Evolutionary conservation across 2,797 vertebrate genomes (phyloP), one percentile per base, ranked within the genome.

Genomic region (Poecile montanus): DNA sequence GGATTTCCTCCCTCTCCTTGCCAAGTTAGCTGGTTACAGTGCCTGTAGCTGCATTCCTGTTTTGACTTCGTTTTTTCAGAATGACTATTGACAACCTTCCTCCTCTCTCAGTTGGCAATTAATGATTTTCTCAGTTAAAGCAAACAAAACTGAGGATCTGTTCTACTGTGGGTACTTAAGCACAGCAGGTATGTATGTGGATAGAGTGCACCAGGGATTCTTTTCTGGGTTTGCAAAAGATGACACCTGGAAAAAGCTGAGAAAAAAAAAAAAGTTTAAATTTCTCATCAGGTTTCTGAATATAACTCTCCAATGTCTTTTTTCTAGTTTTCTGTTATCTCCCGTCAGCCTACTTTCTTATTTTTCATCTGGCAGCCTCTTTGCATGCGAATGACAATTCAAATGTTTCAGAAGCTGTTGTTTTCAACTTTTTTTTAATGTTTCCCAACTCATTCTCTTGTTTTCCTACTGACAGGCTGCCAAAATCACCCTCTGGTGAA

Each of bases 381-480:
- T 95, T 8, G 50, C 62, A 79, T 76, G 89, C 88, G 96, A 96
- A 95, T 86, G 88, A 95, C 5, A 42, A 96, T 89, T 96, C 89
- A 93, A 96, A 97, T 93, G 58, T 62, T 85, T 88, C 89, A 90
- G 89, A 96, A 96, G 81, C 84, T 91, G 88, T 87, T 95, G 81
- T 97, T 97, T 98, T 97, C 95, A 95, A 95, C 80, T 94, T 97
- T 95, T 40, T 97, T 96, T 97, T 97, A 97, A 96, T 95, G 86
- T 98, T 98, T 97, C 83, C 72, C 50, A 91, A 96, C 74, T 95
- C 86, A 88, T 96, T 96, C 90, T 91, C 91, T 72, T 95, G 75
- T 97, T 97, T 97, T 96, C 44, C 68, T 91, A 51, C 85, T 97
- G 96, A 97, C 96, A 97, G 81, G 60, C 93, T 97, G 97, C 97